phyloP scores from a whole-genome alignment of 2,888 invertebrate species.

The Athrips mouffetella region DNA sequence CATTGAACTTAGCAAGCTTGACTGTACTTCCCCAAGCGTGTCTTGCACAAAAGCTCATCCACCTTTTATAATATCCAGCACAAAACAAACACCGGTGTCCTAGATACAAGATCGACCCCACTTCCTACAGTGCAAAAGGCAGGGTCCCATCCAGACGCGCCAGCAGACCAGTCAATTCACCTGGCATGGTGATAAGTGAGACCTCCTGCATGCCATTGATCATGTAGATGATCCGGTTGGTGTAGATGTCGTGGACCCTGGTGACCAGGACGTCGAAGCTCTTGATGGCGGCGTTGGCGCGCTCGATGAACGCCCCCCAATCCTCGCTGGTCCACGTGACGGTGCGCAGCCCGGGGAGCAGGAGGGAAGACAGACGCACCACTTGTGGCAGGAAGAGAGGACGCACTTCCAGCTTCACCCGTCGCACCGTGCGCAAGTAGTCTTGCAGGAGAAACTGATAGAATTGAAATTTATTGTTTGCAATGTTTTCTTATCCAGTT shows the following conservation, averaged over 20 bases:
- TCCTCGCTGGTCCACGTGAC: slow-evolving; percentile 93
- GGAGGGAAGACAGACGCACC: slow-evolving; percentile 87
- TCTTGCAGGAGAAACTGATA: slow-evolving; percentile 86
- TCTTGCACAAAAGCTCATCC: too few species aligned
- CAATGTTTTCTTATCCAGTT: too few species aligned
- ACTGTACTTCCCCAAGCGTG: too few species aligned
- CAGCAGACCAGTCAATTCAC: too few species aligned
- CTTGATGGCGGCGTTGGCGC: slow-evolving; percentile 86
- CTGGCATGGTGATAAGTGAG: slow-evolving; percentile 88
- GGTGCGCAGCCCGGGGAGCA: slow-evolving; percentile 88
- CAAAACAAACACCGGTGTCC: too few species aligned
- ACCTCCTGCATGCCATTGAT: slow-evolving; percentile 91
- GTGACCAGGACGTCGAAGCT: slow-evolving; percentile 87
- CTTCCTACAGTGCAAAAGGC: too few species aligned
- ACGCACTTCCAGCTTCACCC: slow-evolving; percentile 92
- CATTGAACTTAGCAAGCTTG: too few species aligned
- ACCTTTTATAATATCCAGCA: too few species aligned
- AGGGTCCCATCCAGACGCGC: too few species aligned
- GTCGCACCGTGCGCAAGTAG: slow-evolving; percentile 83
- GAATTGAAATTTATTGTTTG: too few species aligned
- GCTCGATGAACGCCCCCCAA: slow-evolving; percentile 87
- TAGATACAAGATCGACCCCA: too few species aligned
- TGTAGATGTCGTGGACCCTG: slow-evolving; percentile 93
- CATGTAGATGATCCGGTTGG: slow-evolving; percentile 93
- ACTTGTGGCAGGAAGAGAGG: slow-evolving; percentile 93